These are phyloP conservation scores for Coregonus clupeaformis DNA, from an alignment of 2,113 vertebrate genomes.

Conservation along the genomic window DNA sequence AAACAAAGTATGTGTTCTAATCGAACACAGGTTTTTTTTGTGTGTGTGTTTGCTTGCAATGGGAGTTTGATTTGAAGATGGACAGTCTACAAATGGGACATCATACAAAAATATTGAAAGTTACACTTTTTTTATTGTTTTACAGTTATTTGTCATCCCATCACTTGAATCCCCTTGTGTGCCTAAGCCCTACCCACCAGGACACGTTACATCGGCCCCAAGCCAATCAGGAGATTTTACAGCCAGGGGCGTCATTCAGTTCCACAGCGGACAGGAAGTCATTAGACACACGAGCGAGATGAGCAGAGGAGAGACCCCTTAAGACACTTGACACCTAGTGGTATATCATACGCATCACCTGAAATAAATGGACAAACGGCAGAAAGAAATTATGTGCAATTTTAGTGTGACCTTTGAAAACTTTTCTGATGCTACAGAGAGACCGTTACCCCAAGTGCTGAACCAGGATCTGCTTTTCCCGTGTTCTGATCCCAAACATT, in stretches of 20 bases:
- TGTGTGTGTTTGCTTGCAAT: background rate
- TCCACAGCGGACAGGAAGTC: slow-evolving; percentile 60
- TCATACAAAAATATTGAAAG: background rate
- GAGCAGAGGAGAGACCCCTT: slow-evolving; percentile 8
- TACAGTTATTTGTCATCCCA: slow-evolving; percentile 8
- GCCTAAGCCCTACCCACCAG: slow-evolving; percentile 49
- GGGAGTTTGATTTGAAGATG: background rate
- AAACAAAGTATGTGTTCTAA: slow-evolving; percentile 33
- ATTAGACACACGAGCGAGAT: slow-evolving; percentile 42
- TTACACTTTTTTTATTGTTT: slow-evolving; percentile 13
- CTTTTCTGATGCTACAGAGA: slow-evolving; percentile 13
- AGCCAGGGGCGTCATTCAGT: slow-evolving; percentile 87
- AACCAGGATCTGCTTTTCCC: slow-evolving; percentile 27
- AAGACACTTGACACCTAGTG: slow-evolving; percentile 18
- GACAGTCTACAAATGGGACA: background rate
- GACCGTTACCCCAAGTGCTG: background rate
- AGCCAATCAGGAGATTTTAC: slow-evolving; percentile 76
- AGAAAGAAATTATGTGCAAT: slow-evolving; percentile 32
- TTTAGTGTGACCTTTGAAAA: slow-evolving; percentile 28
- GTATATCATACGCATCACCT: slow-evolving; percentile 16
- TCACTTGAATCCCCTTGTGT: slow-evolving; percentile 31
- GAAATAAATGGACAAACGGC: slow-evolving; percentile 12
- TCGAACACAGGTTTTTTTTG: background rate
- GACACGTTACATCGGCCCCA: slow-evolving; percentile 80
- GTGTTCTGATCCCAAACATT: slow-evolving; percentile 20